phyloP scores from a whole-genome alignment of 2,797 vertebrate genomes.

The Choloepus didactylus region DNA sequence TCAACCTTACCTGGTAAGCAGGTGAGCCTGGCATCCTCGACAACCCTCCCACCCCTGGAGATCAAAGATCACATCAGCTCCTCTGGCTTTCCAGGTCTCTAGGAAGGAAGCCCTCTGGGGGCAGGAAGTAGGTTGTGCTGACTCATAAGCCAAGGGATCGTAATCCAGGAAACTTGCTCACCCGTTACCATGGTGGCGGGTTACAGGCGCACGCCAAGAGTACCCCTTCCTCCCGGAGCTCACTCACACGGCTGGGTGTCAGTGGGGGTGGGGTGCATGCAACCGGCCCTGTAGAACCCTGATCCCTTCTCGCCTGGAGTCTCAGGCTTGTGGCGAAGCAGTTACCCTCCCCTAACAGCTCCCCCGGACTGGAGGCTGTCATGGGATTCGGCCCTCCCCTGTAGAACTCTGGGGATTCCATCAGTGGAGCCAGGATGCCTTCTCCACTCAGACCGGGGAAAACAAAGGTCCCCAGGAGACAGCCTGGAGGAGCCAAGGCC shows the following conservation, averaged over 20 bases:
- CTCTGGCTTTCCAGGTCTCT: slow-evolving; percentile 7
- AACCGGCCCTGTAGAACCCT: neutral
- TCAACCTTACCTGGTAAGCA: neutral
- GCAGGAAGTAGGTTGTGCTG: slow-evolving; percentile 76
- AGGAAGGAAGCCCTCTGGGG: slow-evolving; percentile 71
- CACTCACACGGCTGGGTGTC: neutral
- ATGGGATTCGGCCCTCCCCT: neutral
- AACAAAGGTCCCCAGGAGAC: neutral
- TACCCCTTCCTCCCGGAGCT: slow-evolving; percentile 36
- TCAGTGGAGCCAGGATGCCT: neutral
- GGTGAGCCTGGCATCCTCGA: neutral
- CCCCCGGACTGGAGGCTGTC: neutral
- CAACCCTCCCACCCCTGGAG: neutral
- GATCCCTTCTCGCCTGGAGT: neutral
- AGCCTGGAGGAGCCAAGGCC: neutral
- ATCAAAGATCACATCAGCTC: neutral
- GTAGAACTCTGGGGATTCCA: neutral
- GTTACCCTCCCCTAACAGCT: neutral
- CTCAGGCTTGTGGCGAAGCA: neutral
- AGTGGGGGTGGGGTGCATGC: neutral
- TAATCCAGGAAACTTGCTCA: slow-evolving; percentile 71
- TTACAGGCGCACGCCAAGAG: neutral
- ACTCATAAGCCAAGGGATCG: slow-evolving; percentile 70
- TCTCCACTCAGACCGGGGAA: neutral
- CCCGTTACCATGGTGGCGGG: slow-evolving; percentile 34